These are phyloP conservation scores for Chelmon rostratus DNA, from an alignment of 2,797 vertebrate genomes.

Conservation along the genomic window DNA sequence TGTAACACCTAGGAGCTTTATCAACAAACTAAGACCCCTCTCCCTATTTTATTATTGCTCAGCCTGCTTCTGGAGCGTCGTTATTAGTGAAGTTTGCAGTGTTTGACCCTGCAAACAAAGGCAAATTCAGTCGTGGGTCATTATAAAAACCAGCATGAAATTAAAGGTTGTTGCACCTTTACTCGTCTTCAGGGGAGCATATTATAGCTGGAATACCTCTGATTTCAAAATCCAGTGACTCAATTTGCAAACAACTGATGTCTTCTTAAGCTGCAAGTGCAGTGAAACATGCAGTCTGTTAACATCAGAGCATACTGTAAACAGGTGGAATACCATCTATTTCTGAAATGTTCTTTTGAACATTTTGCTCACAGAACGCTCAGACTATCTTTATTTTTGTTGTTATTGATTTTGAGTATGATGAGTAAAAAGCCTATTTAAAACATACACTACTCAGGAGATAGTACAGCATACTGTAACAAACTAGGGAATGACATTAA, in stretches of 20 bases:
- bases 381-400: neutral
- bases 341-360: slow-evolving; percentile 6
- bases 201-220: slow-evolving; percentile 18
- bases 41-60: slow-evolving; percentile 25
- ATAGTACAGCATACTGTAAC: neutral
- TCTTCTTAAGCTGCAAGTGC: slow-evolving; percentile 27
- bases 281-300: slow-evolving; percentile 31
- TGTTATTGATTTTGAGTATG: slow-evolving; percentile 6
- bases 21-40: slow-evolving; percentile 1
- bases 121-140: slow-evolving; percentile 57
- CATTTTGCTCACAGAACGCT: slow-evolving; percentile 4
- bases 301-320: slow-evolving; percentile 14
- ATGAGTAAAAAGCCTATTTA: neutral
- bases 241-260: slow-evolving; percentile 12
- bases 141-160: slow-evolving; percentile 60
- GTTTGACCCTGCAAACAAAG: slow-evolving; percentile 49
- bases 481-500: neutral
- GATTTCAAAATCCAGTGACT: slow-evolving; percentile 31
- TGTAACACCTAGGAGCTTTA: neutral
- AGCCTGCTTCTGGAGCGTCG: slow-evolving; percentile 11
- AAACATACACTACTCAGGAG: neutral
- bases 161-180: slow-evolving; percentile 50
- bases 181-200: slow-evolving; percentile 15
- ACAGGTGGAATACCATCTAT: slow-evolving; percentile 17
- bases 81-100: slow-evolving; percentile 34